These are phyloP conservation scores for Pseudolaguvia tuberculata DNA, from an alignment of 2,113 vertebrate genomes.

Conservation along the genomic window DNA sequence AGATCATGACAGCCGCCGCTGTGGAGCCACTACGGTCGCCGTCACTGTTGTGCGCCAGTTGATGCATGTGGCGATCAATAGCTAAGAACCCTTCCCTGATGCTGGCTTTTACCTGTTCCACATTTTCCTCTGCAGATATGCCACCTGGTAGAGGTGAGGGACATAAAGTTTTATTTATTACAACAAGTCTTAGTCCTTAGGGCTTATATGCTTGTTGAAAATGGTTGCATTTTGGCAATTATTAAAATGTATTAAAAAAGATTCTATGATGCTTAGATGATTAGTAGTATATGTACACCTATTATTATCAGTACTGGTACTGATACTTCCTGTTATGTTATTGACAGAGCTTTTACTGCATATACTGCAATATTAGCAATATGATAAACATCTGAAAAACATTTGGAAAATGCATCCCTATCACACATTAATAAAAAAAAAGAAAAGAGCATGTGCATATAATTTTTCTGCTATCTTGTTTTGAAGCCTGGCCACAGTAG, in stretches of 20 bases:
- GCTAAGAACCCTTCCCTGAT: conserved; percentile 66
- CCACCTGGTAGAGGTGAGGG: conserved; percentile 51
- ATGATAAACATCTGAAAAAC: no score
- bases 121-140: conserved; percentile 58
- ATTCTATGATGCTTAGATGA: not conserved
- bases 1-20: conserved; percentile 66
- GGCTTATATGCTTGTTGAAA: not conserved
- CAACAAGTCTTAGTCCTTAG: not conserved
- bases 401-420: no score
- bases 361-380: no score
- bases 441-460: no score
- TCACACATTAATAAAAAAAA: no score
- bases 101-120: conserved; percentile 65
- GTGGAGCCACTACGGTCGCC: conserved; percentile 75
- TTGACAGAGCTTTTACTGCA: no score
- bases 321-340: no score
- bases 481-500: no score
- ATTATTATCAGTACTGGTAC: no score
- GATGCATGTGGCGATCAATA: conserved; percentile 72
- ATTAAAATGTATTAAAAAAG: not conserved
- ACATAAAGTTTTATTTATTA: not conserved
- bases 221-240: not conserved
- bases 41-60: conserved; percentile 58
- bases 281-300: no score
- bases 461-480: no score